These are phyloP conservation scores for Perizoma affinitatum DNA, from an alignment of 2,888 invertebrate genomes.

Conservation along the genomic window DNA sequence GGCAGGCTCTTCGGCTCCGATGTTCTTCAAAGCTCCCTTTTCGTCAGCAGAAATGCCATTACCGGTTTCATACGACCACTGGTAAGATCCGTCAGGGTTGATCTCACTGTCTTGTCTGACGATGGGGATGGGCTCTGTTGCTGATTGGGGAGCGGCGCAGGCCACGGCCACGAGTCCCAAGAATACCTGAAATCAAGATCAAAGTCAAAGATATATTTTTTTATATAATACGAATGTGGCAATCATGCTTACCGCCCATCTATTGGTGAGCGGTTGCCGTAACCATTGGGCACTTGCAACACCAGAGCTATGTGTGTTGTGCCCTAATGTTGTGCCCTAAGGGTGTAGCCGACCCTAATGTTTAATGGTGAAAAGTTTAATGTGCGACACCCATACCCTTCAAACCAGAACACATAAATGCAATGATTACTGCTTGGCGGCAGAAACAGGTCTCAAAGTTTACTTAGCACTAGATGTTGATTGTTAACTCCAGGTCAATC, in stretches of 20 bases:
- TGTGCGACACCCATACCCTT: too few species aligned
- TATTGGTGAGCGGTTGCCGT: too few species aligned
- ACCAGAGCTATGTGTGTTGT: too few species aligned
- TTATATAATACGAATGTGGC: too few species aligned
- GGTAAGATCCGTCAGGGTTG: slow-evolving; percentile 85
- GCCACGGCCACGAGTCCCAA: slow-evolving; percentile 67
- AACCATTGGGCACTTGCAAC: too few species aligned
- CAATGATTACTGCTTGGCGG: too few species aligned
- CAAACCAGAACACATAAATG: too few species aligned
- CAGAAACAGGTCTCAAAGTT: background rate
- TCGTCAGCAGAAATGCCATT: slow-evolving; percentile 86
- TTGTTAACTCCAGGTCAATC: background rate
- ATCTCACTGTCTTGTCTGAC: slow-evolving; percentile 80
- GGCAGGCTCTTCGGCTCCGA: slow-evolving; percentile 80
- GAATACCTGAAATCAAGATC: slow-evolving; percentile 63
- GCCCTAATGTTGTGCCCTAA: too few species aligned
- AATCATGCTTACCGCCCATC: too few species aligned
- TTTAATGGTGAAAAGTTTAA: too few species aligned
- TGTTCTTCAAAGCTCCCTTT: slow-evolving; percentile 80
- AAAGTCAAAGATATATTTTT: slow-evolving; percentile 2
- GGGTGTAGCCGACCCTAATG: too few species aligned
- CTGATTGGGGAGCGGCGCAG: slow-evolving; percentile 67
- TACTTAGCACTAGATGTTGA: background rate
- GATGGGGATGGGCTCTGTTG: slow-evolving; percentile 76
- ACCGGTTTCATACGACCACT: slow-evolving; percentile 84